Percentiles rank a stretch among this genome's conserved stretches.
These are phyloP conservation scores for Crocallis elinguaria DNA, from an alignment of 2,888 invertebrate species.

Conservation along the genomic window DNA sequence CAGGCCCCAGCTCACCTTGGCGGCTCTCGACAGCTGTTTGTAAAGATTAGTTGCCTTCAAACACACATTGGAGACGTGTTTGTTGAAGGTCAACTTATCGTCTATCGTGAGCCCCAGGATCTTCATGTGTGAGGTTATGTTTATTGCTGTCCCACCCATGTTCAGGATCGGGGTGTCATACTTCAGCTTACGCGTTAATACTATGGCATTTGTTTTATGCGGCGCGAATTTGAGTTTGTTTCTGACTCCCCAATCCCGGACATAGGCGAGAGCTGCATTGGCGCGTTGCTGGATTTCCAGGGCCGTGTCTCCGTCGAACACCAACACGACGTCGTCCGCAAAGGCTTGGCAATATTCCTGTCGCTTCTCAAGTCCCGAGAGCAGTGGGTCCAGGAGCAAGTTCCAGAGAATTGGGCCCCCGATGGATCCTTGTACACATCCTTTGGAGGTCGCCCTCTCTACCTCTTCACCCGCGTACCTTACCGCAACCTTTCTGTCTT, in stretches of 20 bases:
- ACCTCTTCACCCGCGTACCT: slow-evolving; percentile 8
- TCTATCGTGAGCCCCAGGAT: slow-evolving; percentile 8
- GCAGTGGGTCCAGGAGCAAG: background rate
- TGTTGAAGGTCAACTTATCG: too few species aligned
- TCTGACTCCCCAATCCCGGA: background rate
- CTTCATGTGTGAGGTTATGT: background rate
- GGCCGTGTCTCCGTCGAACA: background rate
- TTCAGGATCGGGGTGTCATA: background rate
- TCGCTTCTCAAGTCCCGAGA: background rate
- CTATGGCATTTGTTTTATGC: background rate
- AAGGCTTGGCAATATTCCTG: background rate
- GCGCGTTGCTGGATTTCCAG: background rate
- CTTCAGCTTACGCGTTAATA: background rate
- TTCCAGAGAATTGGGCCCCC: background rate
- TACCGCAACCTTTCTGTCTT: background rate
- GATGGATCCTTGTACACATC: slow-evolving; percentile 4
- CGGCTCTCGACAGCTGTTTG: background rate
- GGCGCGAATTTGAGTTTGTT: too few species aligned
- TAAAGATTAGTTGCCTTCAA: background rate
- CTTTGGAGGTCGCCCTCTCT: slow-evolving; percentile 10
- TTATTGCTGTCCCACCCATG: background rate
- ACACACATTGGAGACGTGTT: too few species aligned
- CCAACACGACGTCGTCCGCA: background rate
- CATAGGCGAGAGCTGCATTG: background rate
- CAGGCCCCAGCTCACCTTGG: slow-evolving; percentile 3